Conservation (phyloP, 2,113 vertebrate species). For the Hippocampus barbouri region DNA sequence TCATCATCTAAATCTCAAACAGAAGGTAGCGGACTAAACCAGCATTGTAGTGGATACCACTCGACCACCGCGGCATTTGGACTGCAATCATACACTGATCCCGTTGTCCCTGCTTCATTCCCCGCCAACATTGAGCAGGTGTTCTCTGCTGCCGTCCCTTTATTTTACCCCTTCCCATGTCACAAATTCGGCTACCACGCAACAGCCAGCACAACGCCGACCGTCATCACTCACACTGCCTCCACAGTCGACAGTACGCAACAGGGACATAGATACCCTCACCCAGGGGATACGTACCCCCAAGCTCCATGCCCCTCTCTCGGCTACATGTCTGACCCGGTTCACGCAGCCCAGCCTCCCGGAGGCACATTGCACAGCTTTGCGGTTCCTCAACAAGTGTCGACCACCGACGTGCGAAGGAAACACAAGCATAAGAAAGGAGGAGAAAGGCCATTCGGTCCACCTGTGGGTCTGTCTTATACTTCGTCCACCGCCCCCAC, state of each 20-base stretch:
- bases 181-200: slow-evolving; percentile 62
- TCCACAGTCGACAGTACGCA: slow-evolving; percentile 43
- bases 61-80: slow-evolving; percentile 23
- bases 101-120: slow-evolving; percentile 33
- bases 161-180: slow-evolving; percentile 58
- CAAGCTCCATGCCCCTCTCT: slow-evolving; percentile 45
- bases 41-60: slow-evolving; percentile 57
- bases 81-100: slow-evolving; percentile 49
- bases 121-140: slow-evolving; percentile 46
- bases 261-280: slow-evolving; percentile 53
- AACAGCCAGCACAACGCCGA: slow-evolving; percentile 44
- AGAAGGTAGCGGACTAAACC: slow-evolving; percentile 41
- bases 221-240: slow-evolving; percentile 73
- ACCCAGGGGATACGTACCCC: slow-evolving; percentile 40
- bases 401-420: slow-evolving; percentile 23
- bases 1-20: slow-evolving; percentile 44
- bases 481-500: slow-evolving; percentile 41
- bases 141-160: slow-evolving; percentile 34
- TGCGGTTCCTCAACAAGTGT: slow-evolving; percentile 61
- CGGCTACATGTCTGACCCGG: slow-evolving; percentile 54
- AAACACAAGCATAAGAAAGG: slow-evolving; percentile 65
- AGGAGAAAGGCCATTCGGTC: slow-evolving; percentile 42
- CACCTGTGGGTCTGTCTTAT: background rate
- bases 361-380: slow-evolving; percentile 54
- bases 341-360: slow-evolving; percentile 40